Percentiles rank a stretch among this genome's conserved stretches.
phyloP scores from a whole-genome alignment of 2,888 invertebrate species.

The Salpingus planirostris region DNA sequence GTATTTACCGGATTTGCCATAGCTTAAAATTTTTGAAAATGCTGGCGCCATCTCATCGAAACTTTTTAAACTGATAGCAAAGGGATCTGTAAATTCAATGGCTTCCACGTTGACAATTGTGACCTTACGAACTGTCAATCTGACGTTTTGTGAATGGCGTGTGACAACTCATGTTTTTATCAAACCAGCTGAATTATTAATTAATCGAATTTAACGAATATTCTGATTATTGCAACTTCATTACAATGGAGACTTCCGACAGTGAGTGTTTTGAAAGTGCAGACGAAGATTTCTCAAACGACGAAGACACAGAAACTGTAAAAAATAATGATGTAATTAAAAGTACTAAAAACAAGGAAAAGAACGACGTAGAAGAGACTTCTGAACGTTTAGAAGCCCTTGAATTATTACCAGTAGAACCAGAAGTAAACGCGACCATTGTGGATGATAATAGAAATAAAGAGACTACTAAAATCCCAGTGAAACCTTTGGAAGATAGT shows the following conservation, averaged over 20 bases:
- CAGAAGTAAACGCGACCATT: too few species aligned
- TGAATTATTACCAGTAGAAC: too few species aligned
- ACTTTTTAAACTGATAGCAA: not conserved
- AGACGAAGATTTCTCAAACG: constrained; percentile 54
- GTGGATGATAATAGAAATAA: too few species aligned
- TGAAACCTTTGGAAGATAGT: too few species aligned
- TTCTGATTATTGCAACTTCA: not conserved
- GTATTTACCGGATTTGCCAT: constrained; percentile 1
- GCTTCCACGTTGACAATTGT: too few species aligned
- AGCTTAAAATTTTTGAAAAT: not conserved
- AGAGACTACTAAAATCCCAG: too few species aligned
- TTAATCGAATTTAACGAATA: too few species aligned
- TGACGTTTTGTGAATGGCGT: not conserved
- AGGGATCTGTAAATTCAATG: too few species aligned
- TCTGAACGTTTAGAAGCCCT: too few species aligned
- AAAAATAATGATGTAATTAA: constrained; percentile 1
- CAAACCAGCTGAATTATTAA: not conserved
- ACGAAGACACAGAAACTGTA: constrained; percentile 23
- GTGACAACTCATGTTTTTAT: not conserved
- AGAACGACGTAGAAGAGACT: not conserved
- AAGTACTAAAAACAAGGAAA: not conserved
- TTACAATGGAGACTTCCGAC: constrained; percentile 58
- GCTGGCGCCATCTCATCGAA: not conserved
- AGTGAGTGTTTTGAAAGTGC: constrained; percentile 72
- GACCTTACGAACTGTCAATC: not conserved